Percentiles rank a stretch among this genome's conserved stretches.
Conservation (phyloP, 92 coral and sea anemone genomes). For the Hydrozoanthus gracilis region DNA sequence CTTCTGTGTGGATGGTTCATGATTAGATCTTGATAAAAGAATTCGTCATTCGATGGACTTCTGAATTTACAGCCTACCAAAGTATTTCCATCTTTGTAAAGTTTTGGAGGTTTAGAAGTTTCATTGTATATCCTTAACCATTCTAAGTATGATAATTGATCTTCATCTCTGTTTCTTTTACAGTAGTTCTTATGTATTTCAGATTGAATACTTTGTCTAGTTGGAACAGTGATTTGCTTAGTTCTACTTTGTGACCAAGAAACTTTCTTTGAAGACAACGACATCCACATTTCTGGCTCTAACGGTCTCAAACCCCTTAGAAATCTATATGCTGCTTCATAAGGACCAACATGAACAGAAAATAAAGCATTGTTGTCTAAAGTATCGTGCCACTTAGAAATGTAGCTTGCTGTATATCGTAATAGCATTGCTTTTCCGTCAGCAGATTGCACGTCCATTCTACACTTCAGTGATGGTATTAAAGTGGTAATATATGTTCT, state of each 20-base stretch:
- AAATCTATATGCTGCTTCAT: slow-evolving; percentile 25
- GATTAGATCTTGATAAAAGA: slow-evolving; percentile 38
- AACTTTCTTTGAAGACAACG: not conserved
- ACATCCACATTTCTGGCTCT: slow-evolving; percentile 53
- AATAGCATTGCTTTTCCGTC: slow-evolving; percentile 58
- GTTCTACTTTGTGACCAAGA: slow-evolving; percentile 1
- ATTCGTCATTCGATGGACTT: not conserved
- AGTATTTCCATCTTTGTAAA: not conserved
- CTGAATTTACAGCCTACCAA: slow-evolving; percentile 29
- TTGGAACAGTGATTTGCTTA: not conserved
- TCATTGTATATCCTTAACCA: not conserved
- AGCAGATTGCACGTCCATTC: slow-evolving; percentile 58
- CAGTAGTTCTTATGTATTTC: not conserved
- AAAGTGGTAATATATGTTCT: slow-evolving; percentile 54
- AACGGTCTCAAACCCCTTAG: not conserved
- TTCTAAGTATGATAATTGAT: not conserved
- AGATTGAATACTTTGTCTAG: not conserved
- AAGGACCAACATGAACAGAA: slow-evolving; percentile 7
- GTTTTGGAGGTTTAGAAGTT: not conserved
- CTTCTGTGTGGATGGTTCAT: not conserved
- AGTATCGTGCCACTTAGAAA: slow-evolving; percentile 52
- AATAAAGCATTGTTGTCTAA: slow-evolving; percentile 21
- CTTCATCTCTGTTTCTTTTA: not conserved
- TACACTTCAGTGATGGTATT: slow-evolving; percentile 48
- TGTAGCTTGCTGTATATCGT: slow-evolving; percentile 45